Base-by-base conservation (phyloP, 1,140 invertebrate genomes). In the Parapsyche elsis region DNA sequence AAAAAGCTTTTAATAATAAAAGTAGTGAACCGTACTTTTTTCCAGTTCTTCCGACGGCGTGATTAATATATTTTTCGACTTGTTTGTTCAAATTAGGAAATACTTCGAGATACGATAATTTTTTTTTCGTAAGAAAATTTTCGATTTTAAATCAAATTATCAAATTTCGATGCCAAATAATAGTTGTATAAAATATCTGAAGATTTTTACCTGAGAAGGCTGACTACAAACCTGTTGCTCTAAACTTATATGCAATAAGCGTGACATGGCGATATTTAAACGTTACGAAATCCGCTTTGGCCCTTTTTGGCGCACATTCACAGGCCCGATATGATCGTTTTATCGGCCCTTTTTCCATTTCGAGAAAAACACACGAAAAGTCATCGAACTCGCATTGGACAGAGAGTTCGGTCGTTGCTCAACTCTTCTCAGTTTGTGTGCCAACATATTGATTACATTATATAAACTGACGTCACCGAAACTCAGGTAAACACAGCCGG, bases 371-470 rank as follows among this genome's bases (percentile, higher is more conserved):
- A 73, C n/a, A 46, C 71, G 14, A 23, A 46, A 38, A 46, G 71
- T 73, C 71, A 53, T 46, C 71, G 71, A 73, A 73, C 71, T 46
- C 71, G 5, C 71, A 73, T 16, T 73, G 21, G 70, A 67, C 71
- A 73, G 71, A 53, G 16, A 46, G 38, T 14, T 23, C 5, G 67
- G 19, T 38, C 2, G 38, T 73, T 73, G 71, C 71, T 46, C 71
- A 73, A 73, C 71, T 73, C 67, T 19, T 71, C 24, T 71, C 46
- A 45, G 19, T 73, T 73, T 73, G 46, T 73, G 46, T 73, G 71
- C 71, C 71, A 73, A 73, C 38, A 73, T 73, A 73, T 73, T 53
- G 71, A 73, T 73, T 73, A 73, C 71, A 53, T 73, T 73, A 73
- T 73, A 73, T 53, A 53, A 46, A 53, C 38, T 73, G 71, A 73